Evolutionary conservation across 64 coral and sea anemone genomes (phyloP).

Genomic region (Orbicella faveolata): DNA sequence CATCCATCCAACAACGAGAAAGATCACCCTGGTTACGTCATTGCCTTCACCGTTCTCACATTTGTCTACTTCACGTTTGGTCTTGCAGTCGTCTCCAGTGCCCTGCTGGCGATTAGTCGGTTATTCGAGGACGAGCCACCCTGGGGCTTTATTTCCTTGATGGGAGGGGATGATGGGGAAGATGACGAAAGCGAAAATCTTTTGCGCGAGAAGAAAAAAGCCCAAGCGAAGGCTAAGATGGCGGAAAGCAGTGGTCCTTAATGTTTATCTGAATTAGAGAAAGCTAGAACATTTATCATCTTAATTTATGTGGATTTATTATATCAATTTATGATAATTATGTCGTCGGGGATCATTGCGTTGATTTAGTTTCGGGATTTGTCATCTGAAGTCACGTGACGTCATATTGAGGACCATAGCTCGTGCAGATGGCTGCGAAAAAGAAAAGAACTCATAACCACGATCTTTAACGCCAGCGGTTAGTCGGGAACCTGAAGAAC

Average conservation of each 20-base stretch:
- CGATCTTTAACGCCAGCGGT: not conserved
- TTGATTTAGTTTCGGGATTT: slow-evolving; percentile 31
- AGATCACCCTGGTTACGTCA: slow-evolving; percentile 80
- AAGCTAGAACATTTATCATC: not conserved
- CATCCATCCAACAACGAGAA: slow-evolving; percentile 79
- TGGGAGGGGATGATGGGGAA: slow-evolving; percentile 60
- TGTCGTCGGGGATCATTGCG: slow-evolving; percentile 31
- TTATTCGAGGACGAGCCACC: slow-evolving; percentile 96
- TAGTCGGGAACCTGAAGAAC: not conserved
- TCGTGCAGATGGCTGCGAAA: not conserved
- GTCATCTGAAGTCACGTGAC: slow-evolving; percentile 12
- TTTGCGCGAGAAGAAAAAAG: slow-evolving; percentile 65
- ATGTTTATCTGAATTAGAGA: not conserved
- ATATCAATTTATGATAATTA: slow-evolving; percentile 22
- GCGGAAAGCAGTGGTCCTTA: slow-evolving; percentile 45
- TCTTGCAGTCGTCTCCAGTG: slow-evolving; percentile 93
- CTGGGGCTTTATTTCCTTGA: slow-evolving; percentile 91
- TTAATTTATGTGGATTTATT: slow-evolving; percentile 30
- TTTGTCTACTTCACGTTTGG: slow-evolving; percentile 96
- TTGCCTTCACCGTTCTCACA: slow-evolving; percentile 82
- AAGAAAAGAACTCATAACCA: not conserved
- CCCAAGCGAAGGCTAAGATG: slow-evolving; percentile 42
- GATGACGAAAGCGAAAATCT: slow-evolving; percentile 75
- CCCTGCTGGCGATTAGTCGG: slow-evolving; percentile 89
- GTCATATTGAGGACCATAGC: not conserved